Evolutionary conservation across 2,888 invertebrate species (phyloP), one percentile per base, ranked within the genome.

Genomic region (Cerceris rybyensis): DNA sequence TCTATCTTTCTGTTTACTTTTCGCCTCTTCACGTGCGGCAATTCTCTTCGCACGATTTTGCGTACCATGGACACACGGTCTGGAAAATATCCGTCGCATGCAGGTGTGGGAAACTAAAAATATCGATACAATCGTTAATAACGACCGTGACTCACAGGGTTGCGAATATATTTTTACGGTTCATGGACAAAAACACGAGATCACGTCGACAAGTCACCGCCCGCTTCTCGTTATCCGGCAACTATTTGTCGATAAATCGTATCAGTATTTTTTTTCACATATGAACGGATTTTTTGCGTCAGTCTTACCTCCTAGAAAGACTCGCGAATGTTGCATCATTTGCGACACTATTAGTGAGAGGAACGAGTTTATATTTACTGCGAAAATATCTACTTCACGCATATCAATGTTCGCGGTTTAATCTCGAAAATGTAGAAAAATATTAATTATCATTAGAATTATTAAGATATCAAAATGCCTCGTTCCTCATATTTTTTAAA

Each of bases 71-170:
- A 4, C 28, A 4, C 28, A 28, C 13, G 57, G 57, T 9, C 9
- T 13, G 11, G 8, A 13, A 28, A 17, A 17, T 57, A 41, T 39
- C 9, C 58, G 41, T 59, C 41, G 41, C 41, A 59, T 41, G 41
- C 41, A 41, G 58, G 58, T 41, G 39, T n/a, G 13, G 41, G 42
- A 28, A 28, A 7, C 58, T 59, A 41, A 41, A 59, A 59, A 59
- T 59, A 39, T 14, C n/a, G 58, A 4, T 8, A 7, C 58, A 41
- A 59, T 41, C 41, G 58, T 13, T 42, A 41, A 41, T 14, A 41
- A 39, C 6, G 42, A 39, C 11, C 50, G 50, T 59, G 58, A 59
- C 39, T 59, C 58, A 59, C 16, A 42, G 58, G 16, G 2, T 11
- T 9, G 57, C 4, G 28, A 11, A 41, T 59, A 59, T 13, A 6